Evolutionary conservation across 1,140 invertebrate species (phyloP).

Genomic region (Bombyx mandarina): DNA sequence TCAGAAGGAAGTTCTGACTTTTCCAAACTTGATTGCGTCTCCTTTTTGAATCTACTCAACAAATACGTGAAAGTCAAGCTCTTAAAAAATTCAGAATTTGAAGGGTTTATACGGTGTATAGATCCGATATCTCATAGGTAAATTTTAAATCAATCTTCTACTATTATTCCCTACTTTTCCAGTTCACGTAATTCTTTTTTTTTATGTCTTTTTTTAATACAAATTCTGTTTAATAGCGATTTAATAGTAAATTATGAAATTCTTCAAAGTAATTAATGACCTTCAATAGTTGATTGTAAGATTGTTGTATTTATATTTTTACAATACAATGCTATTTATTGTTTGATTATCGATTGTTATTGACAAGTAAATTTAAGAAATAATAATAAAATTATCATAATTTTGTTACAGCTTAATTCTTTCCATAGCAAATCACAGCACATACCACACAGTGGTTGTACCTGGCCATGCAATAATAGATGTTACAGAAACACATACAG

Average conservation of each 20-base stretch:
- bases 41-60: conserved; percentile 20
- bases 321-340: background rate
- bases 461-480: conserved; percentile 50
- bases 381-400: background rate
- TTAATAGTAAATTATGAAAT: too few species aligned
- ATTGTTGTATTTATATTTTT: background rate
- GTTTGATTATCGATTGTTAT: background rate
- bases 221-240: too few species aligned
- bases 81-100: conserved; percentile 31
- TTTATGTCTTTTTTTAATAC: too few species aligned
- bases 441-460: conserved; percentile 32
- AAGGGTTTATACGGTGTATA: conserved; percentile 43
- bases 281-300: background rate
- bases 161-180: too few species aligned
- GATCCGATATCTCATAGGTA: conserved; percentile 48
- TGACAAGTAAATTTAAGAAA: background rate
- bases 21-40: conserved; percentile 23
- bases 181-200: too few species aligned
- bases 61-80: conserved; percentile 43
- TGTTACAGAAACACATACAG: conserved; percentile 17
- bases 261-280: too few species aligned
- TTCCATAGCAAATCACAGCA: conserved; percentile 22
- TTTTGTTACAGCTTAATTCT: conserved; percentile 45
- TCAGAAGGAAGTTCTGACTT: too few species aligned
- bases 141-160: background rate